Conservation (phyloP, 2,888 invertebrate genomes). For the Platerodrilus igneus region DNA sequence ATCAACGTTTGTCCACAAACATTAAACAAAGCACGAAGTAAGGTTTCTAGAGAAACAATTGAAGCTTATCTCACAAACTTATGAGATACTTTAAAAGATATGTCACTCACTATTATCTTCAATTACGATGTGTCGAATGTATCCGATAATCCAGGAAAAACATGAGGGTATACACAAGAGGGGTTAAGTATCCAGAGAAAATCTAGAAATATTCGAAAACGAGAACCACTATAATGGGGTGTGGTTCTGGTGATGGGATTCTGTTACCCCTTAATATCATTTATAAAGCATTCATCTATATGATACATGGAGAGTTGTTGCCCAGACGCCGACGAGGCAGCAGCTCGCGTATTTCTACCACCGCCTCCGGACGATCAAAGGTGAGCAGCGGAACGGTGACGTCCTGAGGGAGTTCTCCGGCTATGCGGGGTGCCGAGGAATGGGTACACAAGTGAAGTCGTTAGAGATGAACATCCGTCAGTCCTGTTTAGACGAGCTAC, state of each 20-base stretch:
- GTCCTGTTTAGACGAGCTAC: no score
- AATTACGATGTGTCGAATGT: constrained; percentile 30
- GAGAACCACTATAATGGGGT: constrained; percentile 30
- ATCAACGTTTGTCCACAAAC: constrained; percentile 9
- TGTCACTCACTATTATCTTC: constrained; percentile 10
- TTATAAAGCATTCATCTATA: constrained; percentile 25
- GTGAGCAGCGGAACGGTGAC: no score
- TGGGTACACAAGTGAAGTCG: no score
- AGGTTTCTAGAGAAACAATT: constrained; percentile 5
- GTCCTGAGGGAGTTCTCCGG: no score
- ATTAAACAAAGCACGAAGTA: constrained; percentile 2
- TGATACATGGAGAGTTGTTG: constrained; percentile 36
- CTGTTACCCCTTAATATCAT: constrained; percentile 30
- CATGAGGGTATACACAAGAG: constrained; percentile 15
- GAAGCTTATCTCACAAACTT: constrained; percentile 11
- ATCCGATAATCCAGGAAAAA: constrained; percentile 35
- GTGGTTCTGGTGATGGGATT: constrained; percentile 30
- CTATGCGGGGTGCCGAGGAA: no score
- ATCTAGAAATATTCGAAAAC: constrained; percentile 33
- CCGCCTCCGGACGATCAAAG: no score
- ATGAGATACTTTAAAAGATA: constrained; percentile 2
- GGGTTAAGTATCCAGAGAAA: constrained; percentile 21
- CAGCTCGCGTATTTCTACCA: no score
- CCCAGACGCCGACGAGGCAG: no score
- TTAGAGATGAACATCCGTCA: no score